Evolutionary conservation across 2,797 vertebrate genomes (phyloP).

Genomic region (Etheostoma nigrum): DNA sequence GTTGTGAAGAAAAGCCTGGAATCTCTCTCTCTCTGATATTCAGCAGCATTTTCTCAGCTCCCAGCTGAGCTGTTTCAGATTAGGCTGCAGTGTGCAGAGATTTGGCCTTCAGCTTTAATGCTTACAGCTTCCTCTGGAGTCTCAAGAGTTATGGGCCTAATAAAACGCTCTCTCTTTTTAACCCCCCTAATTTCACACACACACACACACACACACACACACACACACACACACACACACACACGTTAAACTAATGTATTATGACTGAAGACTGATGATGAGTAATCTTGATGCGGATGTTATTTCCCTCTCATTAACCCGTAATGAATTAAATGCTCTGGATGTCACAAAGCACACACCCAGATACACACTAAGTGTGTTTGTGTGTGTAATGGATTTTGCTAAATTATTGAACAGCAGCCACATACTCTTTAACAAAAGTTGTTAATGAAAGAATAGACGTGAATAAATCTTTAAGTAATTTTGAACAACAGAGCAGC

Average conservation of each 20-base stretch:
- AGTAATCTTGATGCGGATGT: slow-evolving; percentile 66
- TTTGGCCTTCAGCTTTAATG: slow-evolving; percentile 73
- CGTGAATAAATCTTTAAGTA: no score
- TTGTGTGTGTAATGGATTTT: neutral
- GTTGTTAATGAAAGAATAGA: neutral
- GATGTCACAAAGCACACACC: slow-evolving; percentile 9
- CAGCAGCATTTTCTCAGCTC: slow-evolving; percentile 33
- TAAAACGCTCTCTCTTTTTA: slow-evolving; percentile 59
- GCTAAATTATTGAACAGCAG: slow-evolving; percentile 10
- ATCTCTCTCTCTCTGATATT: slow-evolving; percentile 23
- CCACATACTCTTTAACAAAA: slow-evolving; percentile 4
- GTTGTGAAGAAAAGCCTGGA: slow-evolving; percentile 11
- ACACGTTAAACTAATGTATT: slow-evolving; percentile 16
- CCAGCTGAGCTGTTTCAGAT: slow-evolving; percentile 57
- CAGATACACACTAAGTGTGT: neutral
- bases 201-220: slow-evolving; percentile 6
- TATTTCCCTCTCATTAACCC: slow-evolving; percentile 75
- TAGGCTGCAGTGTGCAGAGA: slow-evolving; percentile 62
- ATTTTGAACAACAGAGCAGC: neutral
- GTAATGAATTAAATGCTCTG: slow-evolving; percentile 61
- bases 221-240: neutral
- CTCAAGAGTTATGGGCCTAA: slow-evolving; percentile 75
- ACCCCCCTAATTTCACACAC: neutral
- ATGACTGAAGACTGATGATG: slow-evolving; percentile 39
- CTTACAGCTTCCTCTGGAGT: slow-evolving; percentile 66